Evolutionary conservation across 2,113 vertebrate species (phyloP).

Genomic region (Columba livia): DNA sequence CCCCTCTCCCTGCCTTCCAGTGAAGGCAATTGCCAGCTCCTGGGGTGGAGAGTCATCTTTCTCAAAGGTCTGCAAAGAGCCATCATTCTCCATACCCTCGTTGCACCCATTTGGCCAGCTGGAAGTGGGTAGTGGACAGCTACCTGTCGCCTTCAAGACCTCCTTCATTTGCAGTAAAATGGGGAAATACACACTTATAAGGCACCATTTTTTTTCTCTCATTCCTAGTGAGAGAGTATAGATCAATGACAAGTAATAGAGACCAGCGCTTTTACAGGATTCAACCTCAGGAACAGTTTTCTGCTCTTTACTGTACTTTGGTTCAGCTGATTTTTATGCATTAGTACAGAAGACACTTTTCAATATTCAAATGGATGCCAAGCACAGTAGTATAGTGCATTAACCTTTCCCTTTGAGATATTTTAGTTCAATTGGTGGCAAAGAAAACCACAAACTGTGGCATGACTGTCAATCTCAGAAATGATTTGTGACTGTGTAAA

Average conservation of each 20-base stretch:
- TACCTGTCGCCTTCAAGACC: neutral
- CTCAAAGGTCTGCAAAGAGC: neutral
- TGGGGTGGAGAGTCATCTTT: neutral
- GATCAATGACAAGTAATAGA: neutral
- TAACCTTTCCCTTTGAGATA: constrained; percentile 66
- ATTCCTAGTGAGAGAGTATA: neutral
- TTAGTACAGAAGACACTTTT: constrained; percentile 31
- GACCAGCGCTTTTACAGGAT: neutral
- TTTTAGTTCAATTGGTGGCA: constrained; percentile 64
- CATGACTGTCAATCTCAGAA: constrained; percentile 50
- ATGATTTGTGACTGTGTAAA: constrained; percentile 61
- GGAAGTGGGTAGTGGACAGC: neutral
- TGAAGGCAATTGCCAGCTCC: neutral
- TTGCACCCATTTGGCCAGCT: neutral
- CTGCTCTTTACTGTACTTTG: constrained; percentile 6
- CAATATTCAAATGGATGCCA: constrained; percentile 60
- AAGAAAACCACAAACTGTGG: constrained; percentile 66
- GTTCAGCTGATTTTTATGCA: constrained; percentile 47
- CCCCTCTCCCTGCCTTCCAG: fast-evolving
- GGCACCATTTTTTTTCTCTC: neutral
- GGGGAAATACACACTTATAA: neutral
- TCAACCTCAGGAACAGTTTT: neutral
- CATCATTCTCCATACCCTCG: fast-evolving
- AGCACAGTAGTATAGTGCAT: constrained; percentile 54
- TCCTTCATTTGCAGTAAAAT: neutral